Base-by-base conservation (phyloP, 2,113 vertebrate species). In the Electrona antarctica region DNA sequence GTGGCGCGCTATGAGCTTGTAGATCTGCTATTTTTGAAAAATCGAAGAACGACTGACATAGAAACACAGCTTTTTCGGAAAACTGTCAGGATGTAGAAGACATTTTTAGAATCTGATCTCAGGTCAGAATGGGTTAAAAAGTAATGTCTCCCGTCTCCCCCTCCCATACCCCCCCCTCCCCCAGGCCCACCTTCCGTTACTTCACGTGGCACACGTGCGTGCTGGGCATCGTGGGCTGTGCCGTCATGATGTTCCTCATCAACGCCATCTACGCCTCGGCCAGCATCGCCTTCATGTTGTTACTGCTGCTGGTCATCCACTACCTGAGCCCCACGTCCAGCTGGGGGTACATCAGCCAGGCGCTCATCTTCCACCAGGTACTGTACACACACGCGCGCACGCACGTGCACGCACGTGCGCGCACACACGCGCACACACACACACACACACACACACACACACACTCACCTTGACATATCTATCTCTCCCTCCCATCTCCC, bases 321-420 rank as follows among this genome's bases (percentile, higher is more conserved):
- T 97, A 97, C 87, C 93, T 96, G 63, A 95, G 95, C 0, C 96
- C 95, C 64, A 95, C 93, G 74, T 96, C 94, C 89, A 95, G 95
- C 85, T 97, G 96, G 96, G 96, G 96, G 67, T 97, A 94, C 91
- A 95, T 97, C 91, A 96, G 94, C 89, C 95, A 97, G 83, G 95
- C 96, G 0, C 95, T 97, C 71, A 97, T 97, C 84, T 97, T 97
- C 83, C 96, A 97, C 88, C 96, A 97, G 95, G 96, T 97, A 33
- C 4, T 2, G 29, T 8, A 21, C 8, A 9, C 21, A 29, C 47
- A 45, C 62, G 21, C 49, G 50, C 56, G 58, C 55, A 47, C 14
- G 14, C 64, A 21, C 55, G 10, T 14, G 11, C 62, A 2, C 54
- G 29, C 58, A 49, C 33, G 8, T 46, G 45, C 64, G n/a, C 50